Evolutionary conservation across 1,140 invertebrate species (phyloP).

Genomic region (Arctopsyche grandis): DNA sequence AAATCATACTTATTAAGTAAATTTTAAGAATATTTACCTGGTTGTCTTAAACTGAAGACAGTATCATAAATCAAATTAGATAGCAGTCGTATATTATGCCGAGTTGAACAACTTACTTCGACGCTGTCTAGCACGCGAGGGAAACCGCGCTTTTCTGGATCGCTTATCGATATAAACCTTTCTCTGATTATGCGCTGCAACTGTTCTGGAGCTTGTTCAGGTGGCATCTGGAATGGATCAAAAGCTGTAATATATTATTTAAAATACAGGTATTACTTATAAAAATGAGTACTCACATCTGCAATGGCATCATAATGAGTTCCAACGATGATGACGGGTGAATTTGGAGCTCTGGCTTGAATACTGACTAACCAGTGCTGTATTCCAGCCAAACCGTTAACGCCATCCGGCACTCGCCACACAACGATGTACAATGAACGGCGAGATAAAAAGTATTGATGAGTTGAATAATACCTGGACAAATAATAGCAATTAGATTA

Average conservation of each 20-base stretch:
- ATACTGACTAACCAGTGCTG: constrained; percentile 84
- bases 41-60: constrained; percentile 89
- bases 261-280: not conserved
- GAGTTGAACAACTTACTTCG: constrained; percentile 83
- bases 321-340: constrained; percentile 93
- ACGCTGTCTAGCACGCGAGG: constrained; percentile 94
- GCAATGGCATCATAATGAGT: constrained; percentile 93
- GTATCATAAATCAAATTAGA: constrained; percentile 95
- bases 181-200: constrained; percentile 90
- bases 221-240: constrained; percentile 31
- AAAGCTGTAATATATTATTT: constrained; percentile 17
- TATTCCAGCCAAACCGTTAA: constrained; percentile 89
- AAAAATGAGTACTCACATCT: constrained; percentile 67
- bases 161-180: constrained; percentile 91
- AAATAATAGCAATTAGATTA: not conserved
- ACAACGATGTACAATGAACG: constrained; percentile 95
- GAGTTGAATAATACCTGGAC: constrained; percentile 90
- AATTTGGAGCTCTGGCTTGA: constrained; percentile 89
- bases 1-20: not conserved
- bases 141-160: constrained; percentile 95
- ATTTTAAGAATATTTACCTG: constrained; percentile 63
- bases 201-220: constrained; percentile 74
- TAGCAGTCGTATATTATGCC: constrained; percentile 90
- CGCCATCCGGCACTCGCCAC: constrained; percentile 94
- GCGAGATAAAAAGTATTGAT: constrained; percentile 98